Percentiles rank a stretch among this genome's conserved stretches.
These are phyloP conservation scores for Lathamus discolor DNA, from an alignment of 2,113 vertebrate species.

Conservation along the genomic window DNA sequence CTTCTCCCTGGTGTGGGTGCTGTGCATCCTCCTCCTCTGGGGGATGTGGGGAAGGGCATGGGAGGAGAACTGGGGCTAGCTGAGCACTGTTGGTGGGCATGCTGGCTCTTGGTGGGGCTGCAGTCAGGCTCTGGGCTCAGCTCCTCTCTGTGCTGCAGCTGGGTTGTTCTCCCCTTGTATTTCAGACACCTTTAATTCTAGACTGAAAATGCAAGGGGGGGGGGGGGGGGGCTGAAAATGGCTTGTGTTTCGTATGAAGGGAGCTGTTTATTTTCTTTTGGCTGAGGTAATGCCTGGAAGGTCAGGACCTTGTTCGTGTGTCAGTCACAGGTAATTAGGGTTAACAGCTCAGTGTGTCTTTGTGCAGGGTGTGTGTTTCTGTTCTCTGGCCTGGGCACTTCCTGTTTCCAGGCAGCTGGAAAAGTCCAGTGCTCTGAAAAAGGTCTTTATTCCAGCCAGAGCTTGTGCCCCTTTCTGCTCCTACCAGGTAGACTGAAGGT, in stretches of 20 bases:
- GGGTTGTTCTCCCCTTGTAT: not conserved
- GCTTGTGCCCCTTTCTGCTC: not conserved
- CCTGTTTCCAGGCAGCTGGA: constrained; percentile 81
- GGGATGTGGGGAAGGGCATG: fast-evolving
- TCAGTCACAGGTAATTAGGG: constrained; percentile 81
- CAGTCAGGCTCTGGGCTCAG: not conserved
- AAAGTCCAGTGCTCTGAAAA: constrained; percentile 78
- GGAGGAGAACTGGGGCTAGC: not conserved
- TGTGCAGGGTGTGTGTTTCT: constrained; percentile 73
- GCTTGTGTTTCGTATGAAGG: constrained; percentile 45
- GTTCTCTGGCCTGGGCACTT: constrained; percentile 74
- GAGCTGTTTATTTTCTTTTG: constrained; percentile 76
- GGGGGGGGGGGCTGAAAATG: not conserved
- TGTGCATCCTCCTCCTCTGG: not conserved
- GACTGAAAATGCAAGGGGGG: not conserved
- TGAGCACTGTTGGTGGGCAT: fast-evolving
- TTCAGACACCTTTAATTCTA: not conserved
- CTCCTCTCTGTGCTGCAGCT: not conserved
- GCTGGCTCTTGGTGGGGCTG: not conserved
- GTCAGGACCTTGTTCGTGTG: constrained; percentile 63
- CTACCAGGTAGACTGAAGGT: constrained; percentile 17
- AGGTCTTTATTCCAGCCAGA: constrained; percentile 73
- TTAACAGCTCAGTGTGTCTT: constrained; percentile 72
- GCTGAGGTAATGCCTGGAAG: constrained; percentile 69
- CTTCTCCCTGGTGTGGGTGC: not conserved